A percentile compares a stretch with the other conserved stretches of the same genome.
Evolutionary conservation across 2,888 invertebrate genomes (phyloP).

Genomic region (Eustalomyia histrio): DNA sequence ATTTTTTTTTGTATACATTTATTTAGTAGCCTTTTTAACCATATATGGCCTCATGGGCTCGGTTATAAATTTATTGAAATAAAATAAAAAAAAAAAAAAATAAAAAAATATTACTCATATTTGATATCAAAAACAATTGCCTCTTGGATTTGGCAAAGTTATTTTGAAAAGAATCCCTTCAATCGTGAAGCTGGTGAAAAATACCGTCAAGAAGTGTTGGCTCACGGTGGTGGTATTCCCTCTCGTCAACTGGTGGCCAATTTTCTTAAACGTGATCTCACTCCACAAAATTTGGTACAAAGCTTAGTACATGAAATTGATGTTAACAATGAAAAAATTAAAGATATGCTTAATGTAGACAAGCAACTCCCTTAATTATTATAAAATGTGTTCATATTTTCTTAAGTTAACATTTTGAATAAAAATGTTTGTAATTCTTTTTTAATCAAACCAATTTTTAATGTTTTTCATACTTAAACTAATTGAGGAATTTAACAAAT

Average conservation of each 20-base stretch:
- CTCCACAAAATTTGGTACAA: conserved; percentile 87
- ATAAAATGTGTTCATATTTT: too few relatives aligned
- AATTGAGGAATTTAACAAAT: conserved; percentile 1
- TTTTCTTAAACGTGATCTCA: conserved; percentile 88
- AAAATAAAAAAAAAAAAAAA: too few relatives aligned
- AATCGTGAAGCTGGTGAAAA: conserved; percentile 88
- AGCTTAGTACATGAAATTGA: conserved; percentile 89
- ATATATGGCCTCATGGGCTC: too few relatives aligned
- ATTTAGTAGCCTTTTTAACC: too few relatives aligned
- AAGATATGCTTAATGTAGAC: conserved; percentile 70
- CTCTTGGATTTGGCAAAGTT: conserved; percentile 93
- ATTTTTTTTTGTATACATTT: too few relatives aligned
- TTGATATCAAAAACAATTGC: conserved; percentile 96
- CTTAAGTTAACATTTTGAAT: conserved; percentile 50
- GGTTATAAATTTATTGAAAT: too few relatives aligned
- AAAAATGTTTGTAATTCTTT: conserved; percentile 45
- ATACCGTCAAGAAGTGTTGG: conserved; percentile 87
- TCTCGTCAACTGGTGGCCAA: conserved; percentile 88
- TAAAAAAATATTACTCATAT: too few relatives aligned
- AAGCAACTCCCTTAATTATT: conserved; percentile 2
- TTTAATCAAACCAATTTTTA: conserved; percentile 20
- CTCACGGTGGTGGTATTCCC: conserved; percentile 93
- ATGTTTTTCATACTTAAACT: conserved; percentile 52
- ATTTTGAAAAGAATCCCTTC: conserved; percentile 90
- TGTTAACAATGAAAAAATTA: conserved; percentile 81